Base-by-base conservation (phyloP, 2,888 invertebrate species). In the Lucinisca nassula region DNA sequence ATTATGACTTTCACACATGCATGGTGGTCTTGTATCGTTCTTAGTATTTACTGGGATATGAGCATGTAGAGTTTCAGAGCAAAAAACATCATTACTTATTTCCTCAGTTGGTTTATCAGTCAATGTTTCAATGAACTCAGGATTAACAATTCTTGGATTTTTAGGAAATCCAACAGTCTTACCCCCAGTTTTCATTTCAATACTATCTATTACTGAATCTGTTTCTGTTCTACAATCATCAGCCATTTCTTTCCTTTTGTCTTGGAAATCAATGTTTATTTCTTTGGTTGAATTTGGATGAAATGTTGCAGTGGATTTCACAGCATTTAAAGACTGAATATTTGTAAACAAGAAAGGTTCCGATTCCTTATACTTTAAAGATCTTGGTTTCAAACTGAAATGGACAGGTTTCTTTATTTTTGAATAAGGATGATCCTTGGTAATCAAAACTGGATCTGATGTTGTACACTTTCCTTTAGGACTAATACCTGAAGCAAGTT, bases 351-450 rank as follows among this genome's bases (percentile, higher is more conserved):
- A 35, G 35, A 12, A 1, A 10, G 67, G 35, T 17, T 58, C 8
- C 27, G 10, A 12, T 35, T 67, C 30, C 67, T 35, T 67, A 27
- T 21, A 61, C 17, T 30, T 30, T 17, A 61, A 61, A 67, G 17
- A 2, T 21, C 17, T 35, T 21, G 85, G 76, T 55, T 79, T 86
- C 37, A 86, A 27, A 45, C 67, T 75, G 61, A 86, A 86, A 67
- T 70, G 79, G 24, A 86, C 75, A 17, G 55, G 72, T 21, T 35
- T 79, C 40, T 79, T 79, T 10, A 49, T 38, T 78, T 86, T 86
- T 3, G 82, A 86, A 45, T 86, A 86, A 70, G 77, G 79, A 70
- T 86, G 85, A 49, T 86, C 85, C 17, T 32, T 37, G 35, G 40
- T 45, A 24, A 40, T 37, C 21, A 51, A 17, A 14, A 6, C 2